These are phyloP conservation scores for Athalia cordata DNA, from an alignment of 2,888 invertebrate genomes.

Conservation along the genomic window DNA sequence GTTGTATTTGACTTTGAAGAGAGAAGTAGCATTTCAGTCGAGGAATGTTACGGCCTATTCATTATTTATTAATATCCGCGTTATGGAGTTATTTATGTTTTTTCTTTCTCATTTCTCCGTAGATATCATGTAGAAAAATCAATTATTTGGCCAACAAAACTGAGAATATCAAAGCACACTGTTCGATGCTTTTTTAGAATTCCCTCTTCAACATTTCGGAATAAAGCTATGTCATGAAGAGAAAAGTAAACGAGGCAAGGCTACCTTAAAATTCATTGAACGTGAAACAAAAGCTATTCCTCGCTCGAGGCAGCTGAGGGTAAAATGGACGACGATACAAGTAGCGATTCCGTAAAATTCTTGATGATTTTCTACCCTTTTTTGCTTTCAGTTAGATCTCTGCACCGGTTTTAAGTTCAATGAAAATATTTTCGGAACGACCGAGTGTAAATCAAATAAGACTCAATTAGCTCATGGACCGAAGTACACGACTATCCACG, in stretches of 20 bases:
- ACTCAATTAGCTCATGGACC: not conserved
- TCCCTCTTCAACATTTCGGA: not conserved
- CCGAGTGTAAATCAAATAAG: not conserved
- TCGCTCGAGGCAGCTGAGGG: not conserved
- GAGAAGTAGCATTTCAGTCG: not conserved
- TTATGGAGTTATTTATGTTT: not conserved
- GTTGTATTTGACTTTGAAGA: not conserved
- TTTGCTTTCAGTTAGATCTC: not conserved
- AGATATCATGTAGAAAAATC: not conserved
- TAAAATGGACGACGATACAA: not conserved
- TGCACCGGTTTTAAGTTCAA: not conserved
- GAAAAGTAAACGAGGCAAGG: not conserved
- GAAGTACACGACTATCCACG: not conserved
- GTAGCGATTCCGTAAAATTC: not conserved
- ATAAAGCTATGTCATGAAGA: not conserved
- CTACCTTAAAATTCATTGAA: constrained; percentile 7
- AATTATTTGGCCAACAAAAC: too few relatives aligned
- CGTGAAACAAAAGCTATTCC: constrained; percentile 7
- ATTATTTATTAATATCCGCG: not conserved
- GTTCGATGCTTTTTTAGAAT: not conserved
- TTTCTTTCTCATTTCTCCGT: not conserved
- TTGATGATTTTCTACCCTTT: not conserved
- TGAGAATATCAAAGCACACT: not conserved
- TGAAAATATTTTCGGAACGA: not conserved
- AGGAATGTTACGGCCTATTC: not conserved